phyloP scores from a whole-genome alignment of 2,888 invertebrate species.

The Lithophane socia region DNA sequence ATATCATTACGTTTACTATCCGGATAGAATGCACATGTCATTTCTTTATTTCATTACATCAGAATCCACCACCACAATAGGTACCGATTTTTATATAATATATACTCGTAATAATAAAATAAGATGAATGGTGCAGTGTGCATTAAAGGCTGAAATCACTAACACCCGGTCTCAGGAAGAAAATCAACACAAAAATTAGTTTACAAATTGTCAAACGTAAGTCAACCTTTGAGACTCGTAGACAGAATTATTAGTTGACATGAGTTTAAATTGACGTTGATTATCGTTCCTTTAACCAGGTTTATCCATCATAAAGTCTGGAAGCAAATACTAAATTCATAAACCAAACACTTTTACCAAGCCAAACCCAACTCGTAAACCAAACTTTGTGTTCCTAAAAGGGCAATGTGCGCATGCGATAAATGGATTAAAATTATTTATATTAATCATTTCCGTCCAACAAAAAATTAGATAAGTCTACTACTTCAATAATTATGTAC shows the following conservation, averaged over 20 bases:
- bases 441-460: conserved; percentile 1
- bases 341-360: background rate
- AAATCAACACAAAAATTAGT: background rate
- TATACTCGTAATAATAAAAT: too few relatives aligned
- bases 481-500: too few relatives aligned
- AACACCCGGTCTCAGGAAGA: too few relatives aligned
- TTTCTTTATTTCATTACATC: too few relatives aligned
- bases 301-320: background rate
- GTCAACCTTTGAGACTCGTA: too few relatives aligned
- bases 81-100: too few relatives aligned
- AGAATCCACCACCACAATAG: too few relatives aligned
- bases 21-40: background rate
- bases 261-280: too few relatives aligned
- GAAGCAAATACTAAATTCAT: background rate
- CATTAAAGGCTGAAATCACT: background rate
- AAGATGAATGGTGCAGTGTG: background rate
- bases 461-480: conserved; percentile 5
- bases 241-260: too few relatives aligned
- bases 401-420: background rate
- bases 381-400: background rate
- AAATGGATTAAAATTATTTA: background rate
- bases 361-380: too few relatives aligned
- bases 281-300: too few relatives aligned
- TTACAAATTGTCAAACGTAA: too few relatives aligned
- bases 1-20: background rate